Percentiles rank a stretch among this genome's conserved stretches.
Conservation (phyloP, 2,113 vertebrate genomes). For the Azemiops feae region DNA sequence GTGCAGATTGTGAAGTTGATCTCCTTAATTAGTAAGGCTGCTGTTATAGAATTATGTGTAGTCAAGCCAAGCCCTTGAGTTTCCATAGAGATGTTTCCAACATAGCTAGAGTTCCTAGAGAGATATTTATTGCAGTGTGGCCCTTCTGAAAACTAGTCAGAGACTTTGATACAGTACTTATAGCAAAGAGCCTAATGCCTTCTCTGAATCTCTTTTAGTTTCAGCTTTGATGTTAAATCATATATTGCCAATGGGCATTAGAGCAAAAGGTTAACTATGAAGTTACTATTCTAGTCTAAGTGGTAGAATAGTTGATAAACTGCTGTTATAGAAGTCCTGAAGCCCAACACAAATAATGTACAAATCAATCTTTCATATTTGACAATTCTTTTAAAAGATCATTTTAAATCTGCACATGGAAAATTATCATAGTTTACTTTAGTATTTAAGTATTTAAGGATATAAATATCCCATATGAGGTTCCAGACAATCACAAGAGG, state of each 20-base stretch:
- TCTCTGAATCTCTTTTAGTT: not conserved
- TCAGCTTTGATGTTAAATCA: not conserved
- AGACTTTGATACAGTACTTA: not conserved
- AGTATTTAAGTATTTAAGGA: not conserved
- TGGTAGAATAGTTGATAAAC: not conserved
- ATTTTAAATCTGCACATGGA: not conserved
- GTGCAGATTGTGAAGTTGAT: not conserved
- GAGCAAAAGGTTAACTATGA: not conserved
- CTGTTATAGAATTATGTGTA: not conserved
- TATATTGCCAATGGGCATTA: not conserved
- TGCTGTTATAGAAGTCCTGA: slow-evolving; percentile 3
- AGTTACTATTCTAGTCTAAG: not conserved
- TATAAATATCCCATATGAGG: not conserved
- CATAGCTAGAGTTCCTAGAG: not conserved
- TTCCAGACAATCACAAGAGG: not conserved
- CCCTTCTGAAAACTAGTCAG: not conserved
- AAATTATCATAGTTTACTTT: not conserved
- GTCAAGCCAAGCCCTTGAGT: not conserved
- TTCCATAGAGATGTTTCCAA: not conserved
- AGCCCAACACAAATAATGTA: slow-evolving; percentile 25
- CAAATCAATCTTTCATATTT: not conserved
- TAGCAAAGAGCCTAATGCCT: not conserved
- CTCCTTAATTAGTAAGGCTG: not conserved
- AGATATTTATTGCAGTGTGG: not conserved
- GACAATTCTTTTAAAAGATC: not conserved